Base-by-base conservation (phyloP, 2,797 vertebrate genomes). In the Dicrostonyx torquatus region DNA sequence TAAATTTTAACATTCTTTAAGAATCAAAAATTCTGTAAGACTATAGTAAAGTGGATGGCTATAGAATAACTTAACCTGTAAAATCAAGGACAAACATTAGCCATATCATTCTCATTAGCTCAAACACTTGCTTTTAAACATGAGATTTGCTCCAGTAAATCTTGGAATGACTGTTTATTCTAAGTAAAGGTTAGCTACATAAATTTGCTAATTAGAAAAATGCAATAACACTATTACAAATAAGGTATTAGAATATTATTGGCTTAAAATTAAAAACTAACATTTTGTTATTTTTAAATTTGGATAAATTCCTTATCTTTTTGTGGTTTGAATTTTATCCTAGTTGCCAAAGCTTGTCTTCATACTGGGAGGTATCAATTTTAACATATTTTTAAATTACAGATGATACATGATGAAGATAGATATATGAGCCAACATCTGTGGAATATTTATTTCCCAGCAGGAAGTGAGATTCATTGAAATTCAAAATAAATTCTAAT, bases 1-100 rank as follows among this genome's bases (percentile, higher is more conserved):
- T 91, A 97, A 97, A 94, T 90, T 96, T 96, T 79, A 55, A 93
- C 97, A 98, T 98, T 94, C 97, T 95, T 97, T 97, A 98, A 93
- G 97, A 98, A 98, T 97, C 97, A 93, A 93, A 50, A 24, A 84
- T 96, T 96, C 70, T 87, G 34, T 60, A 95, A 96, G 70, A 11
- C 53, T 60, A 72, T 60, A 93, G 92, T 96, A 98, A 89, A 94
- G 76, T 95, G 96, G 0, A 26, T 82, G 90, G 96, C 5, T 96
- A 70, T 90, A 85, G 93, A 97, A 97, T 79, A 93, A 78, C 1
- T 18, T 37, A 68, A 94, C 58, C 82, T 90, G 37, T 75, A 94
- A 96, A 95, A 94, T 73, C 66, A 55, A 58, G 34, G 68, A 84
- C 89, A 96, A 95, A 75, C 10, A 90, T 90, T 80, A 26, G 68